Base-by-base conservation (phyloP, 2,888 invertebrate genomes). In the Metalampra italica region DNA sequence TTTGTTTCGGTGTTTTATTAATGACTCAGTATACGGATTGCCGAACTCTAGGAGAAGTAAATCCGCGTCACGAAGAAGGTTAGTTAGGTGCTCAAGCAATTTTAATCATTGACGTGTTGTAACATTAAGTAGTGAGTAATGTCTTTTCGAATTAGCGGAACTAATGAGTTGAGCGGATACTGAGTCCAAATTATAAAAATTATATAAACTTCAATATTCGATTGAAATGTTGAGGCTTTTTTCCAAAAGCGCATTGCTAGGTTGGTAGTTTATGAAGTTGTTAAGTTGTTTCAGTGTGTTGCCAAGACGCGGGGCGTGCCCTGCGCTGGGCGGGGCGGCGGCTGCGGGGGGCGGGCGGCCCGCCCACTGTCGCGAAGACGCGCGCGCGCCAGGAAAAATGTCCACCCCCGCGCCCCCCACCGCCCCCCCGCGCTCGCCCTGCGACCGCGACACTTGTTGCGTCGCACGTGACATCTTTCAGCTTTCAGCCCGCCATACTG, bases 311-410 rank as follows among this genome's bases (percentile, higher is more conserved):
- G 73, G 80, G 86, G 86, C 86, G 87, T 83, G 74, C 60, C 64
- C 5, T 22, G 22, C 22, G 22, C 22, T 22, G 59, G 34, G 46
- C 47, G 59, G 59, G 71, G 79, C 78, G 85, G 85, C 85, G 86
- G 22, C 3, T 5, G 22, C 22, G 71, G 79, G 22, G 22, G 3
- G 22, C 22, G 71, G 79, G 71, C 77, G 66, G 59, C 56, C 78
- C 86, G 80, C 84, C 82, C 64, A 68, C 68, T 62, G 72, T 76
- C 78, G 76, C 69, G 75, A 87, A 83, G 85, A 85, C 77, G 74
- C 59, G 57, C 50, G 42, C 51, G 56, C 44, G 57, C 42, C 15
- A 9, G 38, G 29, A 45, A 38, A 45, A 45, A 29, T 45, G 38
- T 38, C 34, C 13, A 9, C 22, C 9, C 30, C 32, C 29, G 30